phyloP scores from a whole-genome alignment of 2,797 vertebrate genomes.

The Iguana delicatissima region DNA sequence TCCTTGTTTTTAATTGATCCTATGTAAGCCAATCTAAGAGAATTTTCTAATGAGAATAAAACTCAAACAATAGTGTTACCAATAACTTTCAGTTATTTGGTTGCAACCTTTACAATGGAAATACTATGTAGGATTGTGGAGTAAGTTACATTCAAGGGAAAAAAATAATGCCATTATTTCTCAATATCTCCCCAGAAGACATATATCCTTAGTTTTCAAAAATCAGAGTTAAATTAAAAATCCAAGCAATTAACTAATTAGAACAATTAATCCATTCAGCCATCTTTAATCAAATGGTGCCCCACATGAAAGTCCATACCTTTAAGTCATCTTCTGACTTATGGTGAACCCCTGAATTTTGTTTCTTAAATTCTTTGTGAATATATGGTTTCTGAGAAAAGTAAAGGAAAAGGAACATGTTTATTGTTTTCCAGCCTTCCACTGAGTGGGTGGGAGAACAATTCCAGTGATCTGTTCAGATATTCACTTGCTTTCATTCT shows the following conservation, averaged over 20 bases:
- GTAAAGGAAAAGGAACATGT: neutral
- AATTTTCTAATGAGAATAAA: neutral
- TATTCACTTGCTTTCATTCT: constrained; percentile 19
- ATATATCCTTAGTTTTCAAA: neutral
- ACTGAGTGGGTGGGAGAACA: neutral
- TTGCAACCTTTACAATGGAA: neutral
- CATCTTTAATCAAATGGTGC: neutral
- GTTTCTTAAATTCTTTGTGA: neutral
- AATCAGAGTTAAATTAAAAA: neutral
- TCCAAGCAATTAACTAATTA: neutral
- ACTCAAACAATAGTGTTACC: neutral
- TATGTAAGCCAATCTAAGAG: neutral
- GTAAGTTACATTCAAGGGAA: neutral
- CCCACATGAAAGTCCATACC: too few species aligned
- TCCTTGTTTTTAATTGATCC: neutral
- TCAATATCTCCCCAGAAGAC: neutral
- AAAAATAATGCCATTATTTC: neutral
- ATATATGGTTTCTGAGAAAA: neutral
- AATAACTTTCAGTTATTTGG: neutral
- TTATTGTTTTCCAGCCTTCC: constrained; percentile 31
- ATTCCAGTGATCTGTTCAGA: fast-evolving
- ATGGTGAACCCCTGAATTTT: neutral
- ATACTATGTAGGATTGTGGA: neutral
- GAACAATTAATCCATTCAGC: neutral
- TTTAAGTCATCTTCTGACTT: too few species aligned